A percentile compares a stretch with the other conserved stretches of the same genome.
These are phyloP conservation scores for Dorcus parallelipipedus DNA, from an alignment of 2,888 invertebrate species.

Conservation along the genomic window DNA sequence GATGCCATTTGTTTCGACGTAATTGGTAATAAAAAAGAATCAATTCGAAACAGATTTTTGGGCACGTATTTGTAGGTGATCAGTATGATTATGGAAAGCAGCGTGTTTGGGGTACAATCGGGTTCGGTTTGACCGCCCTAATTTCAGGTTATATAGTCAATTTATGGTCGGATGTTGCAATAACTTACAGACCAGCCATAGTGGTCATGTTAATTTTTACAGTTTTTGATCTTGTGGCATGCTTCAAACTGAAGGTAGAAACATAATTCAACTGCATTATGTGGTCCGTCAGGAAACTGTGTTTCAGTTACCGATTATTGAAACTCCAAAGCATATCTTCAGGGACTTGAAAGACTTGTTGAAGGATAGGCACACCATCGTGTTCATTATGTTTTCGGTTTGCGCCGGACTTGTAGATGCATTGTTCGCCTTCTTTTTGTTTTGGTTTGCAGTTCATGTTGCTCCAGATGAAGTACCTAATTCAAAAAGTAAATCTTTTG, in stretches of 20 bases:
- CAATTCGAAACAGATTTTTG: background rate
- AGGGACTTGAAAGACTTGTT: constrained; percentile 63
- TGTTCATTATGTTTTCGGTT: constrained; percentile 70
- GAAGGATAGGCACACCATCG: constrained; percentile 60
- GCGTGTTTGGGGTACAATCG: constrained; percentile 79
- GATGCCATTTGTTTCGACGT: constrained; percentile 90
- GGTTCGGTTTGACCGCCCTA: constrained; percentile 72
- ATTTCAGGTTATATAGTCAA: constrained; percentile 69
- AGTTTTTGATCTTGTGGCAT: constrained; percentile 63
- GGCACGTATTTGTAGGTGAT: constrained; percentile 52
- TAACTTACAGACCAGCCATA: constrained; percentile 71
- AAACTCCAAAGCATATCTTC: constrained; percentile 65
- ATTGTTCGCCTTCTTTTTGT: constrained; percentile 77
- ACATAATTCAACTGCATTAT: background rate
- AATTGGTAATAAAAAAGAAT: constrained; percentile 54
- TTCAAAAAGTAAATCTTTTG: background rate
- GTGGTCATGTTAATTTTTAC: constrained; percentile 63
- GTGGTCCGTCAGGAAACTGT: background rate
- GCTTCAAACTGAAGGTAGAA: constrained; percentile 59
- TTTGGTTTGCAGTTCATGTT: constrained; percentile 58
- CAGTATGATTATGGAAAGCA: constrained; percentile 73
- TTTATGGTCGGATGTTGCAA: constrained; percentile 55
- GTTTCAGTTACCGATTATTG: constrained; percentile 65
- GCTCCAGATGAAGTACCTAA: background rate
- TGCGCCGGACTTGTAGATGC: constrained; percentile 76